Base-by-base conservation (phyloP, 2,797 vertebrate genomes). In the Apogon talboti region DNA sequence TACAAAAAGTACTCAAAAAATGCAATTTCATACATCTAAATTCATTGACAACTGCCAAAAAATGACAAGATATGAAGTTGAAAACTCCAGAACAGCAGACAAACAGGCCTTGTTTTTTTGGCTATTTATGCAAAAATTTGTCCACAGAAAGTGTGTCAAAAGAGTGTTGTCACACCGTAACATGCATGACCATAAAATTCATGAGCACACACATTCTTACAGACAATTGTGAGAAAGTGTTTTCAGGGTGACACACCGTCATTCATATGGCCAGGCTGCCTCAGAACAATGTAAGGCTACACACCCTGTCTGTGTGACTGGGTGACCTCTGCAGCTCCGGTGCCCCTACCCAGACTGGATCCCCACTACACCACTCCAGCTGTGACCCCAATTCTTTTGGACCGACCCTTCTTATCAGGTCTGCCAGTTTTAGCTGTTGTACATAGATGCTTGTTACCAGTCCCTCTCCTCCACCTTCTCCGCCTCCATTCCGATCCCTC, bases 381-480 rank as follows among this genome's bases (percentile, higher is more conserved):
- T 7, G 11, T 92, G 92, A 93, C 92, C 89, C 85, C 78, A 61
- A 92, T 92, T 93, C 90, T 92, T 90, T 76, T 80, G 69, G 66
- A 85, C 71, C 74, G 88, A 93, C 91, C 89, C 84, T 68, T 87
- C 87, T 92, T 93, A 93, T 93, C 92, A 86, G 66, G 68, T 65
- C 81, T 86, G 82, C 79, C 79, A 87, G 79, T 89, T 86, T 82
- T 79, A 66, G 76, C 74, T 66, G 59, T 77, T 13, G 11, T 44
- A 70, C 63, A 79, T 45, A 66, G 48, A 76, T 69, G 57, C 56
- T 9, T 55, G 63, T 43, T 71, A 41, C 37, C 30, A 3, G 46
- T 33, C 42, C 11, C 18, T 18, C 49, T 42, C 58, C 41, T 44
- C n/a, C 33, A n/a, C 48, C 55, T 28, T 33, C 56, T 7, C 50